phyloP scores from a whole-genome alignment of 2,113 vertebrate species.

The Nettapus auritus region DNA sequence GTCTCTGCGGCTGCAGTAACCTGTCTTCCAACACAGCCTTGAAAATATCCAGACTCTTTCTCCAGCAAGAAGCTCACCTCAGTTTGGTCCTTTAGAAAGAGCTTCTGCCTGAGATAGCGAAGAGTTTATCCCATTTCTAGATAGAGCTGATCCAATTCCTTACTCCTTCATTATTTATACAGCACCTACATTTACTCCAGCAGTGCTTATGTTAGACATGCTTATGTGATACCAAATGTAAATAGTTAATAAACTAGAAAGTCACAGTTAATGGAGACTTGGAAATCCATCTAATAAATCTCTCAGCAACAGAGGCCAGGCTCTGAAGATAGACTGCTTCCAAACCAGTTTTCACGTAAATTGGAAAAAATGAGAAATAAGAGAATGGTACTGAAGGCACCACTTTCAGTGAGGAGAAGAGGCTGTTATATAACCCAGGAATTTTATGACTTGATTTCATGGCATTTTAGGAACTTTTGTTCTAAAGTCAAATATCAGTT shows the following conservation, averaged over 20 bases:
- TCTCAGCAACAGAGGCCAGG: neutral
- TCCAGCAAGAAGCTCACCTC: neutral
- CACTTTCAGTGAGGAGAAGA: conserved; percentile 13
- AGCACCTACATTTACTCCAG: neutral
- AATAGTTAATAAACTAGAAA: conserved; percentile 40
- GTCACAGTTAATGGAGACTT: neutral
- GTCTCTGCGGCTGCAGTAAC: neutral
- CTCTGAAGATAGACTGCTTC: neutral
- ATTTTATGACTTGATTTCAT: conserved; percentile 5
- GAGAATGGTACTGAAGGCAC: neutral
- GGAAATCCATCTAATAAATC: neutral
- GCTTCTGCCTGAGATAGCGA: neutral
- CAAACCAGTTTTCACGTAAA: conserved; percentile 4
- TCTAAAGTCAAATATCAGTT: neutral
- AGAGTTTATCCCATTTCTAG: neutral
- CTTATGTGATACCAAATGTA: neutral
- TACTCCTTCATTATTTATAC: neutral
- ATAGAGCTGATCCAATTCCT: conserved; percentile 3
- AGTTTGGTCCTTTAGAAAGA: neutral
- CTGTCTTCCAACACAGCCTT: neutral
- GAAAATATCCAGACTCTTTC: neutral
- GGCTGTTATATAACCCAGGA: neutral
- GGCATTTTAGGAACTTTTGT: neutral
- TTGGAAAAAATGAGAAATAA: conserved; percentile 4
- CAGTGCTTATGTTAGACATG: conserved; percentile 6